Percentiles rank a stretch among this genome's conserved stretches.
Evolutionary conservation across 2,113 vertebrate species (phyloP).

Genomic region (Ellobius talpinus): DNA sequence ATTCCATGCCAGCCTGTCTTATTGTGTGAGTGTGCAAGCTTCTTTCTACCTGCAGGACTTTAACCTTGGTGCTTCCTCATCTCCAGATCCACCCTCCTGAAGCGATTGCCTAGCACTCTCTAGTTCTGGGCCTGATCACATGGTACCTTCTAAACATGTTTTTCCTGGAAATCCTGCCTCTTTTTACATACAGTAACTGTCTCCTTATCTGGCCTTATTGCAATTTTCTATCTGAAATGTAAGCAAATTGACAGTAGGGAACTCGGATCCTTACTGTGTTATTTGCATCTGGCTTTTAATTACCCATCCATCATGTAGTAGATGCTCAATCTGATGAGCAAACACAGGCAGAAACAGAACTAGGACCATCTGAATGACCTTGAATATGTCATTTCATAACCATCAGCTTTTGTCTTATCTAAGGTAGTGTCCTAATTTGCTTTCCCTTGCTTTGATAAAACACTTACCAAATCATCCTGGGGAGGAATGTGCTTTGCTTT

Average conservation of each 20-base stretch:
- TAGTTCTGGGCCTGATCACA: neutral
- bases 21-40: neutral
- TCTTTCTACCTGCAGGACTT: neutral
- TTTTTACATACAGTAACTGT: neutral
- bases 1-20: fast-evolving
- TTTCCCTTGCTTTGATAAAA: neutral
- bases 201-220: neutral
- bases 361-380: neutral
- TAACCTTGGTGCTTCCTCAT: neutral
- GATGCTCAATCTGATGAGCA: neutral
- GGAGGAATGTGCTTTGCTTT: neutral
- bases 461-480: neutral
- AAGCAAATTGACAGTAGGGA: neutral
- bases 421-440: neutral
- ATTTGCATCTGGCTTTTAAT: neutral
- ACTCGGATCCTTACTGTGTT: neutral
- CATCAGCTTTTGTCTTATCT: neutral
- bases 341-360: neutral
- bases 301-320: too few species aligned
- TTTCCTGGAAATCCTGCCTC: neutral
- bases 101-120: neutral
- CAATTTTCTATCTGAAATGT: neutral
- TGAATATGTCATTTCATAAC: neutral
- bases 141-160: neutral
- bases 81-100: neutral